Conservation (phyloP, 2,797 vertebrate species). For the Lophotriccus pileatus region DNA sequence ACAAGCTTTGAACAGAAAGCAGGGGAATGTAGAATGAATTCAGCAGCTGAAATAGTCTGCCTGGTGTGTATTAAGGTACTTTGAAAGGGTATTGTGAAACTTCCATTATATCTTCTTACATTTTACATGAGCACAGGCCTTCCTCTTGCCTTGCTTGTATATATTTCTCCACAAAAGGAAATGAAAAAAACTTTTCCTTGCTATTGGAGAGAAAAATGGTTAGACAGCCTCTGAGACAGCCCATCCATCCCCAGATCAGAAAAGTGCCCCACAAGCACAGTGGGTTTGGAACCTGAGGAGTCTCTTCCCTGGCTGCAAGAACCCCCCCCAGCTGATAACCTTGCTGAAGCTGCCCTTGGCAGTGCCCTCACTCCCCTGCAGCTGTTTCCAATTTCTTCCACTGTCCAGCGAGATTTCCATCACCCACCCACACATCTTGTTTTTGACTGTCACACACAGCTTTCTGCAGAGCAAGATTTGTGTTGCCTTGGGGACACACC, state of each 20-base stretch:
- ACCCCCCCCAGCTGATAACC: background rate
- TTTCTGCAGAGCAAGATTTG: background rate
- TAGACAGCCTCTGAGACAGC: background rate
- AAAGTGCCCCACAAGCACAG: background rate
- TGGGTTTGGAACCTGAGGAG: no score
- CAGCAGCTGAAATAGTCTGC: conserved; percentile 23
- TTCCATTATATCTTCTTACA: conserved; percentile 51
- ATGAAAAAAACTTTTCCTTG: background rate
- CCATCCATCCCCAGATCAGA: background rate
- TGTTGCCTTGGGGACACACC: accelerated
- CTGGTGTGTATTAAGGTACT: conserved; percentile 22
- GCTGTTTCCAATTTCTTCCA: background rate
- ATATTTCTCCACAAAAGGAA: conserved; percentile 4
- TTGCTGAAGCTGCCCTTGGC: background rate
- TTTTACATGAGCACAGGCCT: conserved; percentile 50
- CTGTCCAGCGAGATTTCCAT: background rate
- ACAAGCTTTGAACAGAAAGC: conserved; percentile 11
- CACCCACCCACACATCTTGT: background rate
- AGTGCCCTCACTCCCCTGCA: background rate
- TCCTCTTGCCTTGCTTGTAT: background rate
- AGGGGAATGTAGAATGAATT: conserved; percentile 22
- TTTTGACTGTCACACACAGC: background rate
- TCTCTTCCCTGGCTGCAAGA: background rate
- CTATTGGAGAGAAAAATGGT: background rate
- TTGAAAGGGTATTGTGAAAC: conserved; percentile 52